These are phyloP conservation scores for Sphenodon punctatus DNA, from an alignment of 2,797 vertebrate genomes.

Conservation along the genomic window DNA sequence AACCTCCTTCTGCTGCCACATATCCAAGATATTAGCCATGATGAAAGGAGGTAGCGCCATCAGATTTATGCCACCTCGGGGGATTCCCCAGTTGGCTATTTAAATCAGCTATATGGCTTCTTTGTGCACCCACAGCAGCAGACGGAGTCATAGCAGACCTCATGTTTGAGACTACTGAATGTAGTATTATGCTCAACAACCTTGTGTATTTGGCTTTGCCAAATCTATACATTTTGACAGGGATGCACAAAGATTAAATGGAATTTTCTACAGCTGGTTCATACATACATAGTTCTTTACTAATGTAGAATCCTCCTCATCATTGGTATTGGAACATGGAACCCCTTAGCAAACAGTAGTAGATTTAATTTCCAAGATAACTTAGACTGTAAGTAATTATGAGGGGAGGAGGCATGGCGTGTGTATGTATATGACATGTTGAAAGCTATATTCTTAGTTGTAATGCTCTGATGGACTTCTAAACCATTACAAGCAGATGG, in stretches of 20 bases:
- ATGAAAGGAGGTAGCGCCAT: neutral
- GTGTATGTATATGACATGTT: slow-evolving; percentile 9
- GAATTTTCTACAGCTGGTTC: neutral
- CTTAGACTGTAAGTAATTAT: neutral
- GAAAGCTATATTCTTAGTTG: neutral
- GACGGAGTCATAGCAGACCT: neutral
- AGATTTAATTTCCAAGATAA: neutral
- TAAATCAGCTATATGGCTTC: neutral
- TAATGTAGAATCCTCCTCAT: neutral
- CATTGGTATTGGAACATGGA: neutral
- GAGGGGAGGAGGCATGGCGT: slow-evolving; percentile 7
- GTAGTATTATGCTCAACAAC: neutral
- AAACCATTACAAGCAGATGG: neutral
- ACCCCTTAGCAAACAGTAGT: neutral
- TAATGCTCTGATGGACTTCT: neutral
- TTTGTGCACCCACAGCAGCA: neutral
- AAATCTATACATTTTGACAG: neutral
- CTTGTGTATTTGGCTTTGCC: neutral
- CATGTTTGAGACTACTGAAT: neutral
- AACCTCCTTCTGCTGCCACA: neutral
- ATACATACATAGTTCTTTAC: neutral
- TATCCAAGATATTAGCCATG: neutral
- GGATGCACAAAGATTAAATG: neutral
- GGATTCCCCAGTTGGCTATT: neutral
- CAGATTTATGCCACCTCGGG: neutral